Percentiles rank a stretch among this genome's conserved stretches.
Evolutionary conservation across 2,113 vertebrate genomes (phyloP).

Genomic region (Hemiprocne comata): DNA sequence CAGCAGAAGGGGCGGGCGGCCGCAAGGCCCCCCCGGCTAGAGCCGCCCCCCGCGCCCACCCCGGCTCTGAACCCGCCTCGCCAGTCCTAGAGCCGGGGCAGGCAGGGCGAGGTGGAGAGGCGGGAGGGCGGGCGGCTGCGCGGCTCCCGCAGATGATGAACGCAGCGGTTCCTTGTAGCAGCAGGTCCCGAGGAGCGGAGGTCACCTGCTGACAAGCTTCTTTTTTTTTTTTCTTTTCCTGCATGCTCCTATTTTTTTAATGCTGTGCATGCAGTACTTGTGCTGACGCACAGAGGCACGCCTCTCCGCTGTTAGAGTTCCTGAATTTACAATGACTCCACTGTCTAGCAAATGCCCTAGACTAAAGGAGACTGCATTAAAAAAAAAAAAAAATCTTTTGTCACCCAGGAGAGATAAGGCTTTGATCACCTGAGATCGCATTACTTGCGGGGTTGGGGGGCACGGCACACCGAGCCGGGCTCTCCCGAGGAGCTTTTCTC

Average conservation of each 20-base stretch:
- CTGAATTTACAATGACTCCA: constrained; percentile 64
- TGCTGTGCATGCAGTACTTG: constrained; percentile 62
- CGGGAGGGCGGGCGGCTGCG: neutral
- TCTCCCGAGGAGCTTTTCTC: constrained; percentile 2
- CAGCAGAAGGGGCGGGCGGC: neutral
- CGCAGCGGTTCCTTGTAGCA: constrained; percentile 58
- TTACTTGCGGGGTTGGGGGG: neutral
- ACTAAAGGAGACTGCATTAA: constrained; percentile 70
- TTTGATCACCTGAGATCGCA: constrained; percentile 20
- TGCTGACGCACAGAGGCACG: constrained; percentile 67
- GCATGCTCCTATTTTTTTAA: constrained; percentile 55
- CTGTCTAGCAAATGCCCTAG: constrained; percentile 65
- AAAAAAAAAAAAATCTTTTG: neutral
- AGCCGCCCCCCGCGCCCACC: neutral
- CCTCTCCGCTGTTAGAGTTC: constrained; percentile 54
- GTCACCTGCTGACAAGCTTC: constrained; percentile 57
- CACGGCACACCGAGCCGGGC: neutral
- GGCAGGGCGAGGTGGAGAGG: neutral
- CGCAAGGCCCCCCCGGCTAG: neutral
- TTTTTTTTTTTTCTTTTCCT: constrained; percentile 38
- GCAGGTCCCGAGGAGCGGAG: constrained; percentile 47
- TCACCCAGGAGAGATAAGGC: constrained; percentile 14
- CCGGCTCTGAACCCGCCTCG: neutral
- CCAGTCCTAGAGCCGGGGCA: neutral
- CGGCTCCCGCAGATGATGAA: constrained; percentile 40